These are phyloP conservation scores for Pseudopleuronectes americanus DNA, from an alignment of 2,797 vertebrate genomes.

Conservation along the genomic window DNA sequence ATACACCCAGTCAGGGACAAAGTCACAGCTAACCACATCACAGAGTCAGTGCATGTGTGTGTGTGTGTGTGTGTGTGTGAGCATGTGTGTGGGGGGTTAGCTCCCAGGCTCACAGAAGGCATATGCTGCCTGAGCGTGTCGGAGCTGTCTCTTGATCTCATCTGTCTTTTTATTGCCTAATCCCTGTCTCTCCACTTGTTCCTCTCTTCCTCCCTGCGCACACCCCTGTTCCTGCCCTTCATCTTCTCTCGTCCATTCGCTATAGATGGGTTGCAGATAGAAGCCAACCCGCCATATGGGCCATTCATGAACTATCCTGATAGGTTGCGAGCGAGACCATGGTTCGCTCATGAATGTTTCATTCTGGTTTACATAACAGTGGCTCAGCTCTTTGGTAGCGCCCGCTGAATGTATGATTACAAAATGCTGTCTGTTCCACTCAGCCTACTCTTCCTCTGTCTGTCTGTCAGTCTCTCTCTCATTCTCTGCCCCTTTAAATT, in stretches of 20 bases:
- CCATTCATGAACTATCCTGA: slow-evolving; percentile 53
- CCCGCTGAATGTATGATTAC: slow-evolving; percentile 53
- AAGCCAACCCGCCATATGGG: slow-evolving; percentile 54
- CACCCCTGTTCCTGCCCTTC: slow-evolving; percentile 38
- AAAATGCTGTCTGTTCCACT: slow-evolving; percentile 47
- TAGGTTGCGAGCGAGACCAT: slow-evolving; percentile 45
- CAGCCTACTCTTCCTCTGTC: slow-evolving; percentile 2
- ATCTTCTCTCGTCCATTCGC: slow-evolving; percentile 44
- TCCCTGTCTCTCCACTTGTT: slow-evolving; percentile 51
- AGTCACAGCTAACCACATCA: slow-evolving; percentile 76
- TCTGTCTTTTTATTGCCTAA: slow-evolving; percentile 78
- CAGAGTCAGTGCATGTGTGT: slow-evolving; percentile 35
- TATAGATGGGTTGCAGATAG: slow-evolving; percentile 56
- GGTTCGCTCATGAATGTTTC: slow-evolving; percentile 71
- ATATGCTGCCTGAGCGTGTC: slow-evolving; percentile 66
- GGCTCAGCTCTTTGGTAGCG: slow-evolving; percentile 61
- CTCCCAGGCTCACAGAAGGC: slow-evolving; percentile 69
- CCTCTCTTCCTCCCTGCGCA: slow-evolving; percentile 19
- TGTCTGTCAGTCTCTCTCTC: slow-evolving; percentile 18
- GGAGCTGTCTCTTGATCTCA: slow-evolving; percentile 75
- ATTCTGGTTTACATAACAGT: slow-evolving; percentile 72
- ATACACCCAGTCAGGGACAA: slow-evolving; percentile 70
- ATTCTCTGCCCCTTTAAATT: slow-evolving; percentile 36
- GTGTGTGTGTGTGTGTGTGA: slow-evolving; percentile 25
- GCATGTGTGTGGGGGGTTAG: slow-evolving; percentile 42